These are phyloP conservation scores for Deroplatys truncata DNA, from an alignment of 2,888 invertebrate species.

Conservation along the genomic window DNA sequence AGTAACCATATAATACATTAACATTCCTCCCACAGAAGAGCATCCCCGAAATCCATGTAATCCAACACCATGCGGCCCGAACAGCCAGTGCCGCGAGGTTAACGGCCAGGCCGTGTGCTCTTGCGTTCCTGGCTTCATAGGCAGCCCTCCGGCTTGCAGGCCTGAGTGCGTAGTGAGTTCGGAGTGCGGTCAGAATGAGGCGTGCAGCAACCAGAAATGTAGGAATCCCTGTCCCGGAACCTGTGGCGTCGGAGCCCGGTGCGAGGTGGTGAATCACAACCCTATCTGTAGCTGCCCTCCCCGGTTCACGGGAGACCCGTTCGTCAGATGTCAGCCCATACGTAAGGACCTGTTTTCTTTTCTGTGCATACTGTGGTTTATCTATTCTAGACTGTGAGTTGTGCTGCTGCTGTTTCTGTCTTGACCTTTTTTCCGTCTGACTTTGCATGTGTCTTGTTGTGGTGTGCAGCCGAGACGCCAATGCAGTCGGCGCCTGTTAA, in stretches of 20 bases:
- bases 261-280: slow-evolving; percentile 69
- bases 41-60: slow-evolving; percentile 53
- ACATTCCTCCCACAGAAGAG: neutral
- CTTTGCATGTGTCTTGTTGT: neutral
- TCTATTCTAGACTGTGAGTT: neutral
- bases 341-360: slow-evolving; percentile 63
- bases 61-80: slow-evolving; percentile 51
- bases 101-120: slow-evolving; percentile 50
- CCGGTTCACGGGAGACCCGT: slow-evolving; percentile 72
- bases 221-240: slow-evolving; percentile 51
- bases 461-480: slow-evolving; percentile 19
- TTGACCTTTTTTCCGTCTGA: neutral
- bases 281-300: slow-evolving; percentile 69
- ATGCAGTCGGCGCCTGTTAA: slow-evolving; percentile 26
- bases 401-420: neutral
- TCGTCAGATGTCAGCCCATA: slow-evolving; percentile 58
- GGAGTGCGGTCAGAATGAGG: slow-evolving; percentile 49
- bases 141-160: slow-evolving; percentile 50
- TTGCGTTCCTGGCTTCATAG: slow-evolving; percentile 47
- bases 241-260: slow-evolving; percentile 62
- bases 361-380: slow-evolving; percentile 49
- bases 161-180: slow-evolving; percentile 51
- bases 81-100: slow-evolving; percentile 48
- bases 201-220: slow-evolving; percentile 53
- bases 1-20: neutral